Conservation (phyloP, 2,888 invertebrate species). For the Rhagonycha lutea region DNA sequence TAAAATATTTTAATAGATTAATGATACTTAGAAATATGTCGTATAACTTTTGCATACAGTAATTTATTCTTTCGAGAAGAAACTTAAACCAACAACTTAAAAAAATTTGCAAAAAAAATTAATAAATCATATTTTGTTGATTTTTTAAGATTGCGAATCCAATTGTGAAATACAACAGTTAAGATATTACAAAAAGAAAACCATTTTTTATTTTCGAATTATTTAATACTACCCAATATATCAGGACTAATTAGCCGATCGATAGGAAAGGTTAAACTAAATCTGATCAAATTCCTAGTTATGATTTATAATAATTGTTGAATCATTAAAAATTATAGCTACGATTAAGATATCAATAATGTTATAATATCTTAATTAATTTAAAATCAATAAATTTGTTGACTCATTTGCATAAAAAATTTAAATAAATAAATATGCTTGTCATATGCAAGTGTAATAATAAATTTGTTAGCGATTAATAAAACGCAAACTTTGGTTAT, state of each 20-base stretch:
- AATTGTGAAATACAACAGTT: not conserved
- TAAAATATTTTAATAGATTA: constrained; percentile 28
- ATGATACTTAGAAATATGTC: constrained; percentile 25
- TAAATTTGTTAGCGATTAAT: not conserved
- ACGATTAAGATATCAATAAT: not conserved
- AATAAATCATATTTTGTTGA: not conserved
- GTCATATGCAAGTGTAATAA: not conserved
- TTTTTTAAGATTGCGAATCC: not conserved
- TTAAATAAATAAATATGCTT: not conserved
- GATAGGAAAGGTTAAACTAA: not conserved
- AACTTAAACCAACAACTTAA: constrained; percentile 4
- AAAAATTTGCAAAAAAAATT: not conserved
- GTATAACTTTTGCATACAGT: constrained; percentile 16
- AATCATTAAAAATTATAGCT: not conserved
- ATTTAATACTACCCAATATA: not conserved
- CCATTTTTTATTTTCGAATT: not conserved
- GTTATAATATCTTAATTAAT: not conserved
- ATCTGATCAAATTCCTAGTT: not conserved
- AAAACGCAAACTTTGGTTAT: not conserved
- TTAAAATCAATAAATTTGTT: not conserved
- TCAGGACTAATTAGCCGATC: not conserved
- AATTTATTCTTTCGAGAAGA: constrained; percentile 14
- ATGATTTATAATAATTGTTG: not conserved
- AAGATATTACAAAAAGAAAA: not conserved
- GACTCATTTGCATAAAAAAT: not conserved